phyloP scores from a whole-genome alignment of 1,140 invertebrate species.

The Dendroctonus valens region DNA sequence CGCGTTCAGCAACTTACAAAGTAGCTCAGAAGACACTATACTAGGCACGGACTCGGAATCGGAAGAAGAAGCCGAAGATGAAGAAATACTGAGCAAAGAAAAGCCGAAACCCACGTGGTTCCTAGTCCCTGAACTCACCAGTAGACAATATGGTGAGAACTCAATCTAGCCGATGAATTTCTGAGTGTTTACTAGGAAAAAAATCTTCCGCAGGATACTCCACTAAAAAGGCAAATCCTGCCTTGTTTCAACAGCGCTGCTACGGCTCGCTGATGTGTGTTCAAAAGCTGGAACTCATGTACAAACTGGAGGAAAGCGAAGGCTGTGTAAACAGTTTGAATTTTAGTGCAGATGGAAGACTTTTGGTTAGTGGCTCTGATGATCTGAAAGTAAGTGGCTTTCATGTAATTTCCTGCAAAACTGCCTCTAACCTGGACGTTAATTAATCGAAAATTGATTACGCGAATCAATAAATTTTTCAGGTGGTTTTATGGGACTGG shows the following conservation, averaged over 20 bases:
- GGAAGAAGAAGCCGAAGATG: slow-evolving; percentile 51
- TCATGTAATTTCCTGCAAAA: background rate
- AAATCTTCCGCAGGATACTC: slow-evolving; percentile 45
- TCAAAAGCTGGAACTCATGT: slow-evolving; percentile 76
- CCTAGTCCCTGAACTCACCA: slow-evolving; percentile 59
- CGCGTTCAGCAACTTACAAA: slow-evolving; percentile 19
- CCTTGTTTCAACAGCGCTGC: slow-evolving; percentile 67
- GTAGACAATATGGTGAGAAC: slow-evolving; percentile 54
- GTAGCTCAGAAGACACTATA: slow-evolving; percentile 44
- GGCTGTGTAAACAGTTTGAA: slow-evolving; percentile 92
- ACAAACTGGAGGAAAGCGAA: slow-evolving; percentile 74
- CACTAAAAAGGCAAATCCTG: slow-evolving; percentile 53
- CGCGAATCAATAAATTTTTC: background rate
- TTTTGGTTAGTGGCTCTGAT: slow-evolving; percentile 86
- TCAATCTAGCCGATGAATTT: background rate
- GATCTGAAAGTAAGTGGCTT: slow-evolving; percentile 64
- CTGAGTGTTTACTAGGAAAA: too few relatives aligned
- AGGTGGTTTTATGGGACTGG: slow-evolving; percentile 88
- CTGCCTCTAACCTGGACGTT: too few relatives aligned
- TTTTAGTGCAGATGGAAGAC: slow-evolving; percentile 76
- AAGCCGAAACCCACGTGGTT: slow-evolving; percentile 69
- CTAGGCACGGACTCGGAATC: slow-evolving; percentile 46
- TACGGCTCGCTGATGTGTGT: slow-evolving; percentile 81
- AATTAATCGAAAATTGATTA: background rate
- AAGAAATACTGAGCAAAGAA: slow-evolving; percentile 55